Evolutionary conservation across 2,113 vertebrate genomes (phyloP), one percentile per base, ranked within the genome.

Genomic region (Bombycilla garrulus): DNA sequence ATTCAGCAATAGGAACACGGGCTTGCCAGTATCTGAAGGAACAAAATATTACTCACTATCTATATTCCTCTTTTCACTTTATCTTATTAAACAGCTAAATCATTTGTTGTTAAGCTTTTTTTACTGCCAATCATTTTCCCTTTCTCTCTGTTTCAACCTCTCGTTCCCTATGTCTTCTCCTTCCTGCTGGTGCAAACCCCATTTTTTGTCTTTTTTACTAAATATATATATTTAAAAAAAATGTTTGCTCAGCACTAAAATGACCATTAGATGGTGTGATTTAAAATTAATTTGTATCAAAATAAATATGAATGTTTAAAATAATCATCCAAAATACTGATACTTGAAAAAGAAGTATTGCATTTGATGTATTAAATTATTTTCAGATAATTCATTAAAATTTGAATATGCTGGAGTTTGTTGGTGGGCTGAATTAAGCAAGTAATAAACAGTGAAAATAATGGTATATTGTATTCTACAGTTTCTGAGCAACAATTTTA

Each of bases 141-240:
- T 35, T 60, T 65, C 18, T 45, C 10, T 74, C 24, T 56, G 18
- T 42, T 48, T 56, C 42, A 66, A 15, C 70, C 10, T 24, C 16
- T 25, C 20, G n/a, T 23, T 44, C 14, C 12, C 12, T 40, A 3
- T 26, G 5, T 25, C 17, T 73, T 15, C 21, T 45, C 12, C 4
- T 35, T 8, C 3, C 6, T 9, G 23, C 10, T 0, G 1, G 1
- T 26, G 3, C 15, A 65, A 70, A 21, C 5, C 2, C 31, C 5
- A 2, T 35, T 74, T 77, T 60, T 21, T 6, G 4, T 25, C 1
- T 5, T 44, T 61, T 79, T 51, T 38, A 3, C 7, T 60, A 24
- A 40, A 76, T 24, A 35, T 21, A n/a, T n/a, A n/a, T n/a, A n/a
- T n/a, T n/a, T n/a, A 70, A 82, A 65, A 56, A 11, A 1, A 42